Conservation (phyloP, 2,113 vertebrate species). For the Atractosteus spatula region DNA sequence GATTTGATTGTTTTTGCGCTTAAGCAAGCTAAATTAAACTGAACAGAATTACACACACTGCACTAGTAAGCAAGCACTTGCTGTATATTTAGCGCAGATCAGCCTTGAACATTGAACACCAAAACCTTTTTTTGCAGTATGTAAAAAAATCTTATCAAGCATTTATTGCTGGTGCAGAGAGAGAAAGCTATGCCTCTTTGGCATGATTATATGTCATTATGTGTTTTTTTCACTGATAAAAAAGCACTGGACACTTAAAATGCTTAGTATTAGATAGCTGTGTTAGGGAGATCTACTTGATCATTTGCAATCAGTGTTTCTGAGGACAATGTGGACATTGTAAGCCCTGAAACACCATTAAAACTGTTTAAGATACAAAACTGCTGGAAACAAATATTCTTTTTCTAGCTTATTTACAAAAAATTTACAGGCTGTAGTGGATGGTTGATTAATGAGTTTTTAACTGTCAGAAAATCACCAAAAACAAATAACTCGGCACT, state of each 20-base stretch:
- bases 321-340: neutral
- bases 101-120: constrained; percentile 2
- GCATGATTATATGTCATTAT: too few relatives aligned
- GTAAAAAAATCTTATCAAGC: constrained; percentile 4
- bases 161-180: constrained; percentile 20
- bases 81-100: neutral
- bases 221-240: neutral
- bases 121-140: neutral
- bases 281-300: neutral
- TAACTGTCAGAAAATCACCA: neutral
- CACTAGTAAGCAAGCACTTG: neutral
- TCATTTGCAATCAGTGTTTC: neutral
- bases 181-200: constrained; percentile 3
- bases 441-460: neutral
- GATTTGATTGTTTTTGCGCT: too few relatives aligned
- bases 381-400: constrained; percentile 1
- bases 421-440: constrained; percentile 1
- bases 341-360: constrained; percentile 4
- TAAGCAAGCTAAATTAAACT: too few relatives aligned
- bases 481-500: neutral
- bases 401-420: constrained; percentile 8
- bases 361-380: constrained; percentile 11
- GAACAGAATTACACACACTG: too few relatives aligned
- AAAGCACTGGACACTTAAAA: constrained; percentile 13
- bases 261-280: constrained; percentile 1